Base-by-base conservation (phyloP, 1,140 invertebrate genomes). In the Drosophila trapezifrons region DNA sequence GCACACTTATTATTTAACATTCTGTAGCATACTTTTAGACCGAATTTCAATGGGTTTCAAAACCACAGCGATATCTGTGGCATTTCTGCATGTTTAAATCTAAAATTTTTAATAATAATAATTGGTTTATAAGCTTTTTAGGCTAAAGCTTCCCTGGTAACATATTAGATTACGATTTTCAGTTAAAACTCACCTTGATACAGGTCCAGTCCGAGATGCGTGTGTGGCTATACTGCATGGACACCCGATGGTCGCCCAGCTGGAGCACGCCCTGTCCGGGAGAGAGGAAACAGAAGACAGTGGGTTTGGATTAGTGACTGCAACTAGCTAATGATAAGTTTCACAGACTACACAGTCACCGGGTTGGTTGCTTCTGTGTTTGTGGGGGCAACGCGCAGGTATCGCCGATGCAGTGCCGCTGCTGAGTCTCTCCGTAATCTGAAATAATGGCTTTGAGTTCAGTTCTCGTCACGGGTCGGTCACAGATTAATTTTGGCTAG, bases 221-320 rank as follows among this genome's bases (percentile, higher is more conserved):
- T 89, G 94, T 94, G 57, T 95, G 95, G 86, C 95, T 96, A 92
- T 95, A 96, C 83, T 96, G 95, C 93, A 96, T 94, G 13, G 95
- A 93, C 32, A 95, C 95, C 42, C 94, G 93, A 70, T 95, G 94
- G 91, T 96, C 95, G 92, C 95, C 94, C 51, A 96, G 93, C 93
- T 95, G 95, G 70, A 96, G 92, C 59, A 94, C 93, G 56, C 95
- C 95, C 94, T 95, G 94, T 5, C 40, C 37, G 67, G 64, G 38
- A 72, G 69, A 54, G 63, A 81, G 47, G 63, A 63, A 78, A 81
- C 46, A 83, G n/a, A 93, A 45, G 92, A 80, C 40, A 74, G 35
- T 82, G 87, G 90, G 75, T 64, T 40, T 57, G 58, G 42, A 79
- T 92, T 72, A 84, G 69, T 60, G 15, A 56, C 38, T 43, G 32